These are phyloP conservation scores for Dermolepida albohirtum DNA, from an alignment of 2,888 invertebrate genomes.

Conservation along the genomic window DNA sequence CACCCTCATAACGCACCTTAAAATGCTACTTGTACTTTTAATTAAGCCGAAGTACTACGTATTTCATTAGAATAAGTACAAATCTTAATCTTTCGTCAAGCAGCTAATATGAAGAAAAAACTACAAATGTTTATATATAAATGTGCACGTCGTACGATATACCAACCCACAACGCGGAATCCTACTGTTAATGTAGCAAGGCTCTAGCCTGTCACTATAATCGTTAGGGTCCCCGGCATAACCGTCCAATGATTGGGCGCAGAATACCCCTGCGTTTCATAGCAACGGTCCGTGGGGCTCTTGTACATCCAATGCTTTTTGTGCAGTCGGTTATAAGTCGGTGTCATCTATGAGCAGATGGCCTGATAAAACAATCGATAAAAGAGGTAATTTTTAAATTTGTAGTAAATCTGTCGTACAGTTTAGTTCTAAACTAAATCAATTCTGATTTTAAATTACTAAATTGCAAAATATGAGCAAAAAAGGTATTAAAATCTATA, in stretches of 20 bases:
- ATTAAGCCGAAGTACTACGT: too few species aligned
- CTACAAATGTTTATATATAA: too few species aligned
- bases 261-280: conserved; percentile 59
- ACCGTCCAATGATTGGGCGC: conserved; percentile 59
- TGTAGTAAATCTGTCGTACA: background rate
- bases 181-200: conserved; percentile 18
- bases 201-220: conserved; percentile 43
- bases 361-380: conserved; percentile 34
- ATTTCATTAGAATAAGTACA: too few species aligned
- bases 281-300: conserved; percentile 56
- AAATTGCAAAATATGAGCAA: too few species aligned
- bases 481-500: too few species aligned
- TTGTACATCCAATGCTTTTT: conserved; percentile 55
- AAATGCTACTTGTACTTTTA: background rate
- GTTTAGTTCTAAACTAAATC: too few species aligned
- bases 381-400: conserved; percentile 7
- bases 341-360: conserved; percentile 50
- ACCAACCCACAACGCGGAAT: conserved; percentile 43
- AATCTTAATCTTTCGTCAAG: too few species aligned
- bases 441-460: too few species aligned
- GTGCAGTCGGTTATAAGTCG: conserved; percentile 48
- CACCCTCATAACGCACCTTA: conserved; percentile 16
- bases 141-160: conserved; percentile 41
- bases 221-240: conserved; percentile 41
- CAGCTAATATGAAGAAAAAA: too few species aligned